These are phyloP conservation scores for Pelecanoides urinatrix DNA, from an alignment of 2,113 vertebrate species.

Conservation along the genomic window DNA sequence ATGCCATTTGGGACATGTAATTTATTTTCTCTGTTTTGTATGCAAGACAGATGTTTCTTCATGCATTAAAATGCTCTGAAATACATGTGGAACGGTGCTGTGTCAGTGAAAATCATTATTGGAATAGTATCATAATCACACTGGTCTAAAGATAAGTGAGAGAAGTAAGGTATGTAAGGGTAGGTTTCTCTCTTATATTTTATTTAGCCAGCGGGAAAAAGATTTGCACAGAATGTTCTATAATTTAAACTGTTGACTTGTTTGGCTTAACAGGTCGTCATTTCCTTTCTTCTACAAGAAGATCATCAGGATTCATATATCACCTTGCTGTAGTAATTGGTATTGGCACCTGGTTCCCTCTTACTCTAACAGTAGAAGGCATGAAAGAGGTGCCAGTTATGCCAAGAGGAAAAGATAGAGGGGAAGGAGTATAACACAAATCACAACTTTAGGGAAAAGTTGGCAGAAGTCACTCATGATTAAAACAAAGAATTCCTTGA, in stretches of 20 bases:
- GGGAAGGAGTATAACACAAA: neutral
- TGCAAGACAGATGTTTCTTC: neutral
- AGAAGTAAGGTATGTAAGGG: neutral
- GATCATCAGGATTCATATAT: neutral
- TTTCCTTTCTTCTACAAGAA: neutral
- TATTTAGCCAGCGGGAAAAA: neutral
- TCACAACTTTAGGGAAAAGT: neutral
- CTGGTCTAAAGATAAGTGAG: neutral
- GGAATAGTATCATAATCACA: neutral
- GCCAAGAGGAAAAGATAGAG: neutral
- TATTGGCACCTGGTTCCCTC: neutral
- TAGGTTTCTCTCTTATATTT: neutral
- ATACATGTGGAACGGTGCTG: neutral
- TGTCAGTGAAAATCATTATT: neutral
- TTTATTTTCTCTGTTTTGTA: neutral
- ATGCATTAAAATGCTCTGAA: neutral
- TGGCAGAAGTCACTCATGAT: accelerated
- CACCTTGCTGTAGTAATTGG: neutral
- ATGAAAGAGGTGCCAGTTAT: neutral
- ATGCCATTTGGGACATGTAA: neutral
- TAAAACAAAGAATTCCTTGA: neutral
- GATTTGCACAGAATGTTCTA: neutral
- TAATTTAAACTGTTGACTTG: neutral
- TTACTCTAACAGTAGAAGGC: neutral
- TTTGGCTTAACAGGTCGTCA: neutral